phyloP scores from a whole-genome alignment of 2,888 invertebrate species.

The Aquatica leii region DNA sequence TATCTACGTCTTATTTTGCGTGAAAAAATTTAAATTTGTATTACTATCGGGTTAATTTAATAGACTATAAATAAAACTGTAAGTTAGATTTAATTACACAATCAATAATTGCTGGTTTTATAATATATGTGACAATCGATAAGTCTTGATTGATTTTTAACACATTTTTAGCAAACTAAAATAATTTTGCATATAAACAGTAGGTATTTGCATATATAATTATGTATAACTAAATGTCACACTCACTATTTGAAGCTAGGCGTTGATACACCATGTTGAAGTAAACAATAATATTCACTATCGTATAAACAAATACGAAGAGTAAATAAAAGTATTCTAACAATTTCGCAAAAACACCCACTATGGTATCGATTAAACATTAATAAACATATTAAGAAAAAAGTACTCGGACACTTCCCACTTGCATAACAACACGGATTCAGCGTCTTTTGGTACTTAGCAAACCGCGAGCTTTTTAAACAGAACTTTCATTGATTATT shows the following conservation, averaged over 20 bases:
- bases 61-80: too few species aligned
- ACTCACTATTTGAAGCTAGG: constrained; percentile 41
- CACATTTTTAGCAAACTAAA: neutral
- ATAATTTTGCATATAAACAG: too few species aligned
- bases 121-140: neutral
- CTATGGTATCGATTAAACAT: constrained; percentile 25
- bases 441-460: neutral
- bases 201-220: neutral
- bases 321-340: constrained; percentile 28
- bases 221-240: constrained; percentile 1
- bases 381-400: constrained; percentile 16
- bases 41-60: too few species aligned
- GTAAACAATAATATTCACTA: constrained; percentile 27
- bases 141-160: neutral
- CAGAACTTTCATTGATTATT: neutral
- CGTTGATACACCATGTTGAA: constrained; percentile 44
- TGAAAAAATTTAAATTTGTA: too few species aligned
- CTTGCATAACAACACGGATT: neutral
- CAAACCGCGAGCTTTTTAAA: too few species aligned
- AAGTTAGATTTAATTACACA: too few species aligned
- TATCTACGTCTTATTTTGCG: too few species aligned
- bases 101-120: too few species aligned
- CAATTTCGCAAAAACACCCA: constrained; percentile 28
- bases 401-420: neutral
- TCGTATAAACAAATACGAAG: constrained; percentile 26